A percentile compares a stretch with the other conserved stretches of the same genome.
Conservation (phyloP, 2,113 vertebrate species). For the Sphyrna mokarran region DNA sequence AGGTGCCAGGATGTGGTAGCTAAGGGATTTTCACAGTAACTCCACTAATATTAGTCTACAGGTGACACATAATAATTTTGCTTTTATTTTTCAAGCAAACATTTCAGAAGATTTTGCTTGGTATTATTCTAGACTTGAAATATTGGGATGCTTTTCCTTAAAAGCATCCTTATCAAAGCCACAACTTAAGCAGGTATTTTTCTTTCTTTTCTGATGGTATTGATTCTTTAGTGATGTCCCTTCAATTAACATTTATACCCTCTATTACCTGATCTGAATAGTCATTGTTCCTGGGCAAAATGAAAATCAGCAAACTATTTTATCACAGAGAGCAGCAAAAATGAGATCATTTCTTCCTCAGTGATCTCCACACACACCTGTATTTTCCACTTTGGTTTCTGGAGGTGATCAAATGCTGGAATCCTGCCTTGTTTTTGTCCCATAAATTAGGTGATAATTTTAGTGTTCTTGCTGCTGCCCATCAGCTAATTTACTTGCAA, state of each 20-base stretch:
- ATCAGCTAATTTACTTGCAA: not conserved
- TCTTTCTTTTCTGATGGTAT: not conserved
- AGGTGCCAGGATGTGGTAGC: too few species aligned
- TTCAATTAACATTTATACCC: not conserved
- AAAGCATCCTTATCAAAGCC: not conserved
- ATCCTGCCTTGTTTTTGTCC: not conserved
- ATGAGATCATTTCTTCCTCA: not conserved
- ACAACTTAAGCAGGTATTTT: not conserved
- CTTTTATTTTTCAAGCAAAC: not conserved
- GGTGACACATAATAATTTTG: too few species aligned
- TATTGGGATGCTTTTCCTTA: not conserved
- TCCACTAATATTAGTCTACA: too few species aligned
- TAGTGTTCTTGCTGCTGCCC: not conserved
- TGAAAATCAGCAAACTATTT: not conserved
- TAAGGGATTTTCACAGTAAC: too few species aligned
- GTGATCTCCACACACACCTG: not conserved
- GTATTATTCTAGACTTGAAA: not conserved
- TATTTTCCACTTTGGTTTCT: not conserved
- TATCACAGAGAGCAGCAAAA: not conserved
- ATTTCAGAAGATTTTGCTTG: not conserved
- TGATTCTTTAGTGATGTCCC: not conserved
- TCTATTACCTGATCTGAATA: not conserved
- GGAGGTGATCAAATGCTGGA: not conserved
- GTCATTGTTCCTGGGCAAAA: not conserved
- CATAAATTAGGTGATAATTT: not conserved